Evolutionary conservation across 1,140 invertebrate genomes (phyloP).

Genomic region (Patella vulgata): DNA sequence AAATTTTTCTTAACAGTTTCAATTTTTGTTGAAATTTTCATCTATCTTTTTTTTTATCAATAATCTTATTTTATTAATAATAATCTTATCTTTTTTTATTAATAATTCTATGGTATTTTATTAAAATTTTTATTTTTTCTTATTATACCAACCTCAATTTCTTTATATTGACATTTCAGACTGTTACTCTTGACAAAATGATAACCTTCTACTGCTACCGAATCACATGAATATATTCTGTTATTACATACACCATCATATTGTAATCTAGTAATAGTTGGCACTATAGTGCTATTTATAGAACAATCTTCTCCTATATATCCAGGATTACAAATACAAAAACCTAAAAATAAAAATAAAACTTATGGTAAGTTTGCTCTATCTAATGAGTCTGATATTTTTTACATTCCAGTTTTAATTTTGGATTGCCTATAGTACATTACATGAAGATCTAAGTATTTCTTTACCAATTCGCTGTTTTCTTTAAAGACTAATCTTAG

Average conservation of each 20-base stretch:
- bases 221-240: conserved; percentile 22
- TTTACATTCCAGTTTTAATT: neutral
- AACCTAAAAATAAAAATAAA: conserved; percentile 21
- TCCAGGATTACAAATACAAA: conserved; percentile 29
- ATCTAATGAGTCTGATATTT: neutral
- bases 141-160: conserved; percentile 35
- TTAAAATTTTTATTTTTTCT: too few species aligned
- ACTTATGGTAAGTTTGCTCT: neutral
- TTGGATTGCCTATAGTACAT: neutral
- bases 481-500: too few species aligned
- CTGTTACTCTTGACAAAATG: conserved; percentile 37
- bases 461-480: too few species aligned
- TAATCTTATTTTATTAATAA: too few species aligned
- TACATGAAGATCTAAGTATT: neutral
- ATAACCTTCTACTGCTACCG: conserved; percentile 40
- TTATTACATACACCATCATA: conserved; percentile 42
- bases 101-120: too few species aligned
- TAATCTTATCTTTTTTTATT: too few species aligned
- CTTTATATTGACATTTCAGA: conserved; percentile 34
- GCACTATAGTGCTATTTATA: conserved; percentile 20
- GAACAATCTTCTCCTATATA: conserved; percentile 36
- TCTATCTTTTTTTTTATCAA: too few species aligned
- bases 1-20: too few species aligned
- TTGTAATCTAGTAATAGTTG: conserved; percentile 22
- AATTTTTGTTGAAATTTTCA: too few species aligned